Conservation (phyloP, 2,888 invertebrate species). For the Aphodius granarius region DNA sequence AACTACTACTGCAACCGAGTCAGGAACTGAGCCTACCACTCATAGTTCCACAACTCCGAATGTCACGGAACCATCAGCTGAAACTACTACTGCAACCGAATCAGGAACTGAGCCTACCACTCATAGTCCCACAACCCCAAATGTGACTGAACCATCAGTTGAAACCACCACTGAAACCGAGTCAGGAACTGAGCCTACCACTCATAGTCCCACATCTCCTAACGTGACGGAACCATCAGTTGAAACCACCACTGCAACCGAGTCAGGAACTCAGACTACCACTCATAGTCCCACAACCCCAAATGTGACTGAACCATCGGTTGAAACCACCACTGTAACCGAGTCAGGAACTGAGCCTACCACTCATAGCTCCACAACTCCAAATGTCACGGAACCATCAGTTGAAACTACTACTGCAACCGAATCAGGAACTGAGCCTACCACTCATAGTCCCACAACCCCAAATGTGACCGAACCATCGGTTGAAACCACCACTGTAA, state of each 20-base stretch:
- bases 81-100: neutral
- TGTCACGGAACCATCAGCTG: neutral
- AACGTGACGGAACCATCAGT: neutral
- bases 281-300: neutral
- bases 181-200: neutral
- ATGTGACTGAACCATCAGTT: neutral
- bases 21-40: too few species aligned
- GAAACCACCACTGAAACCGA: neutral
- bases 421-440: neutral
- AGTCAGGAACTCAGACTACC: neutral
- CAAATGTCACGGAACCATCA: neutral
- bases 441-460: neutral
- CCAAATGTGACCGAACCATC: neutral
- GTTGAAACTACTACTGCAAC: neutral
- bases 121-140: neutral
- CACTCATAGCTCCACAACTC: neutral
- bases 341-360: neutral
- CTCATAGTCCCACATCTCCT: neutral
- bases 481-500: neutral
- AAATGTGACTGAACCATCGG: neutral
- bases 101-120: neutral
- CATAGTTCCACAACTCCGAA: neutral
- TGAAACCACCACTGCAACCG: neutral
- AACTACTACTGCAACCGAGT: neutral
- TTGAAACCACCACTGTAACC: neutral